Base-by-base conservation (phyloP, 2,888 invertebrate species). In the Neoaliturus tenellus region DNA sequence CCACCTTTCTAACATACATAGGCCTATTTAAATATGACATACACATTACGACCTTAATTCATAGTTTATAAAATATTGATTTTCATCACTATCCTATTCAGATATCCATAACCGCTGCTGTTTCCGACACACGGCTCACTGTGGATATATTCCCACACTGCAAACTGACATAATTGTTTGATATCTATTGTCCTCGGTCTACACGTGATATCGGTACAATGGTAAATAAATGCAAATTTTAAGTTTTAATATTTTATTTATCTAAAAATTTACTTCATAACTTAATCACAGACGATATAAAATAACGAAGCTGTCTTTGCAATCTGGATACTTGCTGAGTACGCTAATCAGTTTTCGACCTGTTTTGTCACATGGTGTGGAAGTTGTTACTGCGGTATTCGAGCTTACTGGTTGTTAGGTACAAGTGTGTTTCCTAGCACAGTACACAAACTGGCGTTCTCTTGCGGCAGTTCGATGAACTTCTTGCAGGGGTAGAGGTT, bases 401-500 rank as follows among this genome's bases (percentile, higher is more conserved):
- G 25, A 8, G 62, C 8, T 71, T 71, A 71, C 39, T 71, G 71
- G 71, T 71, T 71, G 23, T 39, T 41, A 14, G 73, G 73, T 3
- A 44, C 41, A n/a, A 75, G 44, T 23, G 73, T 75, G 44, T 41
- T 44, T 2, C 73, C 73, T 2, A 75, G 73, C 6, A 75, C 44
- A 14, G 73, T 75, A 44, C 73, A 75, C 73, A 75, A 75, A 28
- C 44, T 44, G 41, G 73, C 73, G 28, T 75, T 75, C 44, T 75
- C 73, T 44, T 75, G 73, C 14, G 73, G 73, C 23, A 75, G 28
- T 23, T 75, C 73, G 28, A 75, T 44, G 73, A 75, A 75, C 44
- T 75, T 75, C 73, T 75, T 75, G 73, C 73, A 75, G 3, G 73
- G 73, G 73, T 75, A 75, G 44, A 75, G 73, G 25, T 75, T 75